Conservation (phyloP, 2,113 vertebrate species). For the Capreolus pygargus region DNA sequence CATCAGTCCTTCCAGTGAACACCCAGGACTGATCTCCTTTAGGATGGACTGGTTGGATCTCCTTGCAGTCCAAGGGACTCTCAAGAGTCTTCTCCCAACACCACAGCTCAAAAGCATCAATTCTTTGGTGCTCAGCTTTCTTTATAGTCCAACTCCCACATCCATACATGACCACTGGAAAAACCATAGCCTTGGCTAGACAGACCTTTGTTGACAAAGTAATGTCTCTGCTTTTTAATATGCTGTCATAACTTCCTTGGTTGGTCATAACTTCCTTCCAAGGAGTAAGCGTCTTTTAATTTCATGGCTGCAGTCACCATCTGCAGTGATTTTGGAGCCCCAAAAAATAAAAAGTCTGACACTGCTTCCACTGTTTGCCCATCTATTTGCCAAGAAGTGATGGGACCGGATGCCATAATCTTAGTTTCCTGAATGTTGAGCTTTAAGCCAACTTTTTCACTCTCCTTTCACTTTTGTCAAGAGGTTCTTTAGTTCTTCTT, state of each 20-base stretch:
- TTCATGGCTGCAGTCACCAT: not conserved
- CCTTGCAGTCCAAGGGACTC: not conserved
- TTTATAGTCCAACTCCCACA: not conserved
- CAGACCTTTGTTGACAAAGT: not conserved
- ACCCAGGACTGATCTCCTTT: not conserved
- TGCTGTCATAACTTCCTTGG: not conserved
- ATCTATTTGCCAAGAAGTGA: not conserved
- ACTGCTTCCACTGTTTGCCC: not conserved
- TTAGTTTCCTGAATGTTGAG: not conserved
- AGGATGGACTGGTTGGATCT: not conserved
- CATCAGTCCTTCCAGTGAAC: not conserved
- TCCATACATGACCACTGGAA: not conserved
- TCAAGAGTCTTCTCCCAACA: not conserved
- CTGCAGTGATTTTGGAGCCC: not conserved
- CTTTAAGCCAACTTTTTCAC: not conserved
- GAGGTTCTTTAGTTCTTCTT: not conserved
- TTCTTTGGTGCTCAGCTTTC: not conserved
- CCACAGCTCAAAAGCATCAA: not conserved
- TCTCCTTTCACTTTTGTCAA: not conserved
- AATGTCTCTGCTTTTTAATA: not conserved
- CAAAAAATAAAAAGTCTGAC: not conserved
- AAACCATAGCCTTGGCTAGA: not conserved
- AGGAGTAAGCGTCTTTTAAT: not conserved
- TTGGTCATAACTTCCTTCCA: not conserved
- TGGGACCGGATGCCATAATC: not conserved